Percentiles rank a stretch among this genome's conserved stretches.
These are phyloP conservation scores for Agrilus cyanescens DNA, from an alignment of 2,888 invertebrate species.

Conservation along the genomic window DNA sequence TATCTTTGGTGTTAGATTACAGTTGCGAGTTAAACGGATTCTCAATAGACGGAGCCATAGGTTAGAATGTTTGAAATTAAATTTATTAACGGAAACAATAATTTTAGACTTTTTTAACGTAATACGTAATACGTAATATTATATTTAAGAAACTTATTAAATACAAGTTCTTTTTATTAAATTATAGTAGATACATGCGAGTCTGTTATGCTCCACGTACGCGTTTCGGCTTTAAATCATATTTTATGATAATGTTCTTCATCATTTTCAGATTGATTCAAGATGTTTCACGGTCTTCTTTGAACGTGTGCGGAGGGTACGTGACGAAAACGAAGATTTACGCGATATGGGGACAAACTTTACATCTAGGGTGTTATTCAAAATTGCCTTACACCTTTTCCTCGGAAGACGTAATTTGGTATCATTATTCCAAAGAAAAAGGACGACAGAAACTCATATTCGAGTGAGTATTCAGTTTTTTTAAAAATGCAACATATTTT, in stretches of 20 bases:
- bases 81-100: no score
- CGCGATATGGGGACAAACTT: conserved; percentile 87
- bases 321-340: conserved; percentile 78
- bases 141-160: no score
- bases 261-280: conserved; percentile 52
- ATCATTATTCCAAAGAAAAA: conserved; percentile 77
- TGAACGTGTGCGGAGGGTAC: conserved; percentile 80
- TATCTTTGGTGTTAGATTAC: no score
- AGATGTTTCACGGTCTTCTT: conserved; percentile 83
- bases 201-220: background rate
- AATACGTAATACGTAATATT: no score
- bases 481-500: no score
- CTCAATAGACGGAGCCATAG: no score
- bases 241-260: no score
- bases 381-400: conserved; percentile 79
- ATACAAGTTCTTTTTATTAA: background rate
- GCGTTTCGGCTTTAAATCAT: no score
- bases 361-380: conserved; percentile 83
- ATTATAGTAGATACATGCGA: no score
- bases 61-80: no score
- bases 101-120: no score
- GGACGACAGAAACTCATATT: conserved; percentile 70
- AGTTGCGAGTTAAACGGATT: no score
- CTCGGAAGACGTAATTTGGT: conserved; percentile 76
- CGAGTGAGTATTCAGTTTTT: conserved; percentile 51